Base-by-base conservation (phyloP, 1,140 invertebrate genomes). In the Bombus terrestris region DNA sequence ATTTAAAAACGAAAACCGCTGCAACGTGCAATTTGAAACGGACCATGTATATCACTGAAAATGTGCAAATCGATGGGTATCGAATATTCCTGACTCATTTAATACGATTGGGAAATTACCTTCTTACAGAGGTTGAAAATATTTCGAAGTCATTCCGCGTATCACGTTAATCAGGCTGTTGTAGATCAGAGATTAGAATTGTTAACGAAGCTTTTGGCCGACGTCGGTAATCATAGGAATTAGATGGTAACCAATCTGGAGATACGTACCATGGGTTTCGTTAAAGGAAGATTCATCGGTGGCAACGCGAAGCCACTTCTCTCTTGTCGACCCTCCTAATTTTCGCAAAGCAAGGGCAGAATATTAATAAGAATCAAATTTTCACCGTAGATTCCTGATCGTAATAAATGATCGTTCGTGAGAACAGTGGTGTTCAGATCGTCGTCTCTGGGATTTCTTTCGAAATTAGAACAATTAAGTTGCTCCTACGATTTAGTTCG, bases 351-450 rank as follows among this genome's bases (percentile, higher is more conserved):
- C 81, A 37, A 86, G 77, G 74, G 75, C 59, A 66, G 83, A 86
- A 90, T 90, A 90, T 89, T 90, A 90, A 90, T 90, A 89, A 90
- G 88, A 75, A 64, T 47, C 43, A 43, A 9, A 57, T 25, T 73
- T 76, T 83, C 72, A 37, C 43, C 32, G 39, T 62, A 59, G 43
- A 74, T 80, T 37, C 59, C 83, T 35, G 69, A n/a, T 69, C 41
- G 62, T 84, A 86, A 86, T 86, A 81, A 88, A 86, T 73, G 88
- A 88, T 62, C 71, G 76, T 74, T 81, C 79, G 32, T 18, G 57
- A 41, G 22, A 84, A 32, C 18, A 32, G 59, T 37, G 73, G 35
- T 66, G 32, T 73, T 32, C 6, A 32, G 43, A 53, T 37, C 35
- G 32, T n/a, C 22, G 39, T 18, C 22, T 69, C 6, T 57, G 4